These are phyloP conservation scores for Elephas maximus DNA, from an alignment of 2,113 vertebrate species.

Conservation along the genomic window DNA sequence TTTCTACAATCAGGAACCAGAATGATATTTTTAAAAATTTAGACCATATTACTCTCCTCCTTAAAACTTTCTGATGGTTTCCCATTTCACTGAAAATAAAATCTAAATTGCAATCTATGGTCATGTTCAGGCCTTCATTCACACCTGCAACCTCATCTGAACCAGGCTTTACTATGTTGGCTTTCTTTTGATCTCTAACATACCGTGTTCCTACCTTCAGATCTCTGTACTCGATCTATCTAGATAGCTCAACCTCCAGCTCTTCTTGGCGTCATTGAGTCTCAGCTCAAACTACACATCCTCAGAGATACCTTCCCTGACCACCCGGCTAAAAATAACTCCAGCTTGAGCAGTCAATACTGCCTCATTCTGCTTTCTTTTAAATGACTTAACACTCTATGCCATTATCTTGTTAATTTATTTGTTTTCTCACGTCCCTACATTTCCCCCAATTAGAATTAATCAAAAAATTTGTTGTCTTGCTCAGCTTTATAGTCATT, in stretches of 20 bases:
- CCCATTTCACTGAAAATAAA: background rate
- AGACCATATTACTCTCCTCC: background rate
- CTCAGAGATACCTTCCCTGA: background rate
- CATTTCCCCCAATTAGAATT: background rate
- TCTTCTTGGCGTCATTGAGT: background rate
- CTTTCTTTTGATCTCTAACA: background rate
- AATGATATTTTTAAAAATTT: background rate
- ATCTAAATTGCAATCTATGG: background rate
- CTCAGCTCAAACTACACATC: background rate
- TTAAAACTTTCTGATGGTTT: background rate
- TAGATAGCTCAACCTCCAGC: background rate
- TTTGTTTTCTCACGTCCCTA: background rate
- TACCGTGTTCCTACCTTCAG: background rate
- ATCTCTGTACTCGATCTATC: too few species aligned
- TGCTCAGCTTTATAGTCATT: background rate
- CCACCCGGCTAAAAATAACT: background rate
- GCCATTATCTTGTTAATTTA: background rate
- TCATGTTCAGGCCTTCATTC: background rate
- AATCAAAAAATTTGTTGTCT: background rate
- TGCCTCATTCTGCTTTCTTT: background rate
- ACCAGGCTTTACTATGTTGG: fast-evolving
- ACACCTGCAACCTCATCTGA: background rate
- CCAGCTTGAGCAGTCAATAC: background rate
- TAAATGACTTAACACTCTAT: background rate
- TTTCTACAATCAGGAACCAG: background rate